A percentile compares a stretch with the other conserved stretches of the same genome.
Evolutionary conservation across 2,113 vertebrate genomes (phyloP).

Genomic region (Heloderma charlesbogerti): DNA sequence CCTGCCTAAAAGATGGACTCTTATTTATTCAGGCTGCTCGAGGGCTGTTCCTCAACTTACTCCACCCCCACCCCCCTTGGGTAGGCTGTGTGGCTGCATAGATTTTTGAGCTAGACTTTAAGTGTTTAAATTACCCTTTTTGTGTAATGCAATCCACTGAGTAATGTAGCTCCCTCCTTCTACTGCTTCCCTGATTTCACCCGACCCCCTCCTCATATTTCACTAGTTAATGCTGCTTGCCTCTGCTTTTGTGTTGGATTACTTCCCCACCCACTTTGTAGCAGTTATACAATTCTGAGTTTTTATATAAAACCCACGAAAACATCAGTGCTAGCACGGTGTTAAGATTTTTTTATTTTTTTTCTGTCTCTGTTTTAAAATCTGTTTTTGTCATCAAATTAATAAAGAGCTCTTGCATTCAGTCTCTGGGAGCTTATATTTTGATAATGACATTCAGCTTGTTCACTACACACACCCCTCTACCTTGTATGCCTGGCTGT

Average conservation of each 20-base stretch:
- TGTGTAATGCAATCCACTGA: constrained; percentile 69
- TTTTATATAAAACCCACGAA: constrained; percentile 50
- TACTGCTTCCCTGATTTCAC: constrained; percentile 47
- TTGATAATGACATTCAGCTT: background rate
- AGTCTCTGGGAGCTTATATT: background rate
- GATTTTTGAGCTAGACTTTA: constrained; percentile 70
- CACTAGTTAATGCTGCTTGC: constrained; percentile 74
- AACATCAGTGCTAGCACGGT: constrained; percentile 74
- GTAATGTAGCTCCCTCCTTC: constrained; percentile 53
- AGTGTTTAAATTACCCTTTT: constrained; percentile 69
- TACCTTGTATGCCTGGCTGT: background rate
- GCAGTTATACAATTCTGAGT: constrained; percentile 63
- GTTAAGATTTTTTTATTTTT: constrained; percentile 69
- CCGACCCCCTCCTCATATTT: constrained; percentile 67
- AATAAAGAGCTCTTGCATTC: constrained; percentile 41
- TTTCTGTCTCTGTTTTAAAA: constrained; percentile 17
- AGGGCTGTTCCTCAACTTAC: constrained; percentile 71
- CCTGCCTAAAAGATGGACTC: constrained; percentile 79
- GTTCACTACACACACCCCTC: background rate
- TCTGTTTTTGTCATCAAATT: constrained; percentile 29
- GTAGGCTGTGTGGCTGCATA: constrained; percentile 70
- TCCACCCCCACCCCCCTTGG: constrained; percentile 63
- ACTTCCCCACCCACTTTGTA: constrained; percentile 61
- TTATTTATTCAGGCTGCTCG: constrained; percentile 77
- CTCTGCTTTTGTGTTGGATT: constrained; percentile 77